phyloP scores from a whole-genome alignment of 2,113 vertebrate species.

The Xenotilapia flavipinnis region DNA sequence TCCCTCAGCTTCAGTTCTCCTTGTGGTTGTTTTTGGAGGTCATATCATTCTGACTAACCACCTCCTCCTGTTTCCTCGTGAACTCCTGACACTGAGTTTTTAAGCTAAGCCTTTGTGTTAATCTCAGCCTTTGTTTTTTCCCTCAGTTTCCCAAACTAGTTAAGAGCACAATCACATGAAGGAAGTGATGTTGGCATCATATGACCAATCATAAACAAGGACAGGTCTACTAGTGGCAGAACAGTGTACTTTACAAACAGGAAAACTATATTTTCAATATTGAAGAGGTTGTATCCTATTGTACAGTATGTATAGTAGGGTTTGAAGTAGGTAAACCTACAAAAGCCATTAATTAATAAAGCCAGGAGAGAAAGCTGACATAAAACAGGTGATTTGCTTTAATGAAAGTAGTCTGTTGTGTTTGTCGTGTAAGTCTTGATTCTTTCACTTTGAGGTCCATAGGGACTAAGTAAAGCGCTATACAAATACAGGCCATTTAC shows the following conservation, averaged over 20 bases:
- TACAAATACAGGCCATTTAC: neutral
- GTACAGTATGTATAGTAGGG: neutral
- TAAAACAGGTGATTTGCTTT: neutral
- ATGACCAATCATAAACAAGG: neutral
- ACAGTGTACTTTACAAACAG: neutral
- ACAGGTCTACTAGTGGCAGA: neutral
- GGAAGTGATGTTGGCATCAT: neutral
- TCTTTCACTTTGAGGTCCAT: neutral
- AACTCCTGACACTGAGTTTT: neutral
- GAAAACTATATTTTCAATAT: neutral
- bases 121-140: neutral
- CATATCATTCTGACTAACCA: neutral
- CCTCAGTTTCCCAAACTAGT: neutral
- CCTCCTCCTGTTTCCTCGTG: neutral
- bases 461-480: neutral
- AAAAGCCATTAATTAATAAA: neutral
- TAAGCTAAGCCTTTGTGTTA: neutral
- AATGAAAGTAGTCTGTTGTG: accelerated
- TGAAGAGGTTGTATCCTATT: neutral
- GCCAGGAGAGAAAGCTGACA: neutral
- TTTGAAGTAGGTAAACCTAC: neutral
- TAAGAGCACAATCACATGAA: neutral
- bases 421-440: neutral
- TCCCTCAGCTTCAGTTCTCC: neutral
- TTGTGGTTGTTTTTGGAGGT: neutral